Conservation (phyloP, 1,140 invertebrate species). For the Andrena cerasifolii region DNA sequence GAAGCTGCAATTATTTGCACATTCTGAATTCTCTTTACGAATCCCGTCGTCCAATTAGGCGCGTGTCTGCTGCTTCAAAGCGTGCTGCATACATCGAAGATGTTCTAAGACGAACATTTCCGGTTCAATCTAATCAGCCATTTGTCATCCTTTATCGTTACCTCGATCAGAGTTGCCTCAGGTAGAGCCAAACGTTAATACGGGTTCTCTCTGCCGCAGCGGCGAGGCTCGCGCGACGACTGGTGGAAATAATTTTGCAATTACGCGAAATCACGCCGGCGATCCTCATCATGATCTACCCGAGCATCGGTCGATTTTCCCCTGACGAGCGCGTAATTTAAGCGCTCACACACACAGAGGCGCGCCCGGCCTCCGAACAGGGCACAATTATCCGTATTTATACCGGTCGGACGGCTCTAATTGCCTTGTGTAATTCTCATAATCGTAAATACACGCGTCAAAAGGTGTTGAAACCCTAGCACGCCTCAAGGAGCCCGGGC, state of each 20-base stretch:
- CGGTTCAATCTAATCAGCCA: background rate
- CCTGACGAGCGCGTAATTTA: constrained; percentile 28
- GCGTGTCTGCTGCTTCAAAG: too few species aligned
- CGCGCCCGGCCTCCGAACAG: background rate
- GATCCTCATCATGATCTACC: background rate
- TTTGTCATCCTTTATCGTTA: constrained; percentile 4
- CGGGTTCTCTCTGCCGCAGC: background rate
- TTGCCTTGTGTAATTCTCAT: constrained; percentile 76
- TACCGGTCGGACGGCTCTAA: constrained; percentile 64
- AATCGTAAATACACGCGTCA: constrained; percentile 75
- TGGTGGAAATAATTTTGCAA: constrained; percentile 14
- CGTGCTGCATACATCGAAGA: too few species aligned
- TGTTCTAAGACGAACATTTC: background rate
- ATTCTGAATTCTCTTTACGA: too few species aligned
- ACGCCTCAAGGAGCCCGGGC: constrained; percentile 60
- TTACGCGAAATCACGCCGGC: background rate
- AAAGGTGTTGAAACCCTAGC: constrained; percentile 73
- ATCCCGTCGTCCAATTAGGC: too few species aligned
- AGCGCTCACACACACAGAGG: background rate
- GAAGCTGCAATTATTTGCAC: too few species aligned
- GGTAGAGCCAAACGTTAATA: constrained; percentile 8
- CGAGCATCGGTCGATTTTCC: constrained; percentile 23
- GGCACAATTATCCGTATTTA: constrained; percentile 59
- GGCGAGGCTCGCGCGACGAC: background rate
- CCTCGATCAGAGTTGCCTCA: background rate